Base-by-base conservation (phyloP, 2,797 vertebrate species). In the Phrynocephalus forsythii region DNA sequence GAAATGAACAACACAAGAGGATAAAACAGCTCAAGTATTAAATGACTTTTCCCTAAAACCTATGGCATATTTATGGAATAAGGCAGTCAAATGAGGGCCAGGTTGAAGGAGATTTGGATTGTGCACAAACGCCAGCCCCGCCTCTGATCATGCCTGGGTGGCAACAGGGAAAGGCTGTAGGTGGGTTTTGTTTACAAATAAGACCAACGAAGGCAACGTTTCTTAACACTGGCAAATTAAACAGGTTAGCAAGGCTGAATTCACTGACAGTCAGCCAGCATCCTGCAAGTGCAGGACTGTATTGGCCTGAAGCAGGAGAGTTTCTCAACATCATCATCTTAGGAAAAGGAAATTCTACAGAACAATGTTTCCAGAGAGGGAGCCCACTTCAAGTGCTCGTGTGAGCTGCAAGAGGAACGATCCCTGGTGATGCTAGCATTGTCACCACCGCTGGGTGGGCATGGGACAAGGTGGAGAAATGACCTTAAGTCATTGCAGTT, bases 1-100 rank as follows among this genome's bases (percentile, higher is more conserved):
- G 92, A 94, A 93, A 94, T 93, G 77, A 93, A 92, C 88, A 89
- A 78, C 86, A 78, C 87, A 88, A 67, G 44, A 93, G 83, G 89
- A 92, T 89, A 94, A 92, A 88, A 88, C 81, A 95, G 90, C 66
- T 0, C 0, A 93, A 92, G 88, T 91, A 94, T 86, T 93, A 93
- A 94, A 95, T 89, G 20, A 90, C 77, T 94, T 91, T 90, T 83
- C 72, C 79, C 85, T 88, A 90, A 93, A 90, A 89, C 75, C 75
- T 88, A 63, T 71, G 86, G 68, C 52, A 88, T 84, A 72, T 86
- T 79, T 66, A 89, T 28, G 38, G 50, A 84, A 87, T 16, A 84
- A 56, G 90, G 87, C 72, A 90, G 44, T 20, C 50, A 66, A 33
- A 48, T 24, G 83, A 3, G 1, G 28, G 76, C 28, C 68, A 60